Evolutionary conservation across 2,797 vertebrate species (phyloP).

Genomic region (Hafferia zeledoni): DNA sequence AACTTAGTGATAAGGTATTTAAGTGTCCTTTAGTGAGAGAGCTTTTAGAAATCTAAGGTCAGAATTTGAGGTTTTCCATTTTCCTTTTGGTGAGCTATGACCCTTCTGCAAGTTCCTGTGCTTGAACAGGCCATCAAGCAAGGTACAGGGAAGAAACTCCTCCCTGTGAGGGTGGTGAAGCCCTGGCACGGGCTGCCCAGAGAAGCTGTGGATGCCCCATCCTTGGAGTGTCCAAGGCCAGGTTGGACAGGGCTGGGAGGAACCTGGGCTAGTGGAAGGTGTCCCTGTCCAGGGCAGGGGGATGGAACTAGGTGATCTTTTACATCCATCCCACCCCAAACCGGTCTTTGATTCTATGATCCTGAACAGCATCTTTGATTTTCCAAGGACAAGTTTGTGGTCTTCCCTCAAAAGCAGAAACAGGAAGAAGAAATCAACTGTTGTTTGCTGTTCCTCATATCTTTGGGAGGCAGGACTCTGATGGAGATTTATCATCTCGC

Average conservation of each 20-base stretch:
- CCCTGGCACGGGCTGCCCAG: neutral
- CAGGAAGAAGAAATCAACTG: neutral
- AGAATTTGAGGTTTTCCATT: neutral
- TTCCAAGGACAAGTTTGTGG: neutral
- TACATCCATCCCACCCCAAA: neutral
- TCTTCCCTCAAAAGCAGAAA: neutral
- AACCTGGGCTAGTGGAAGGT: fast-evolving
- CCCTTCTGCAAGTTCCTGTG: neutral
- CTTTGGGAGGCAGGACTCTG: neutral
- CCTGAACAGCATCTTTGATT: neutral
- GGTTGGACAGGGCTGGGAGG: fast-evolving
- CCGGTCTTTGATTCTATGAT: no score
- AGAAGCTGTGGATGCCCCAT: neutral
- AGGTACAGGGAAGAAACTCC: neutral
- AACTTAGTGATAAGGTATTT: neutral
- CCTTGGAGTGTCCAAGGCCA: neutral
- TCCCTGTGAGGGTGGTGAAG: neutral
- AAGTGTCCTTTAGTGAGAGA: neutral
- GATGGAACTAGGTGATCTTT: neutral
- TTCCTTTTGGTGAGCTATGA: neutral
- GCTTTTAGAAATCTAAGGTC: neutral
- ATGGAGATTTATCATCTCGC: neutral
- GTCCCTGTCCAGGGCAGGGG: neutral
- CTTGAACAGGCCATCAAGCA: neutral
- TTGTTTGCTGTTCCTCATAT: neutral